A percentile compares a stretch with the other conserved stretches of the same genome.
These are phyloP conservation scores for Trisateles emortualis DNA, from an alignment of 2,888 invertebrate species.

Conservation along the genomic window DNA sequence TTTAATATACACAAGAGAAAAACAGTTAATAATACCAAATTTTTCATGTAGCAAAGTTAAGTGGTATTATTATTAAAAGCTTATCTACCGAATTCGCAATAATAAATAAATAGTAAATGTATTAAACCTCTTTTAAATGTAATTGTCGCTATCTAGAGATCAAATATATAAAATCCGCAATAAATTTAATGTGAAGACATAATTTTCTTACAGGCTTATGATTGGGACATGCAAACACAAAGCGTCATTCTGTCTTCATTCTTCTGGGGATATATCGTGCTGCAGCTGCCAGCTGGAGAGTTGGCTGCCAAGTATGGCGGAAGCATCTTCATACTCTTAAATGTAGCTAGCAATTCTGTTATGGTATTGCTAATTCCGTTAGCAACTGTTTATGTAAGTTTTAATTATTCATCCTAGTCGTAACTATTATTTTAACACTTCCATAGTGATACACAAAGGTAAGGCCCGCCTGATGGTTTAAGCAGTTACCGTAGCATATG, in stretches of 20 bases:
- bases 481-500: no score
- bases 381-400: slow-evolving; percentile 50
- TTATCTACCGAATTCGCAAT: no score
- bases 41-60: no score
- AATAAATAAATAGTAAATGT: no score
- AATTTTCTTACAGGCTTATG: slow-evolving; percentile 48
- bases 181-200: background rate
- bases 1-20: no score
- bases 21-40: no score
- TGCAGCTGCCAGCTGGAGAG: slow-evolving; percentile 89
- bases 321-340: slow-evolving; percentile 82
- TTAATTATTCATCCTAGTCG: background rate
- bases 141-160: no score
- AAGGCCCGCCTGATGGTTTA: no score
- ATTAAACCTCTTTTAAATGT: background rate
- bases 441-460: no score
- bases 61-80: no score
- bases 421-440: no score
- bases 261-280: slow-evolving; percentile 88
- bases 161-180: no score
- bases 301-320: slow-evolving; percentile 90
- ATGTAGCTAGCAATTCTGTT: slow-evolving; percentile 66
- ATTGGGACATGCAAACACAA: slow-evolving; percentile 80
- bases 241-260: slow-evolving; percentile 79
- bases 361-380: slow-evolving; percentile 47